Base-by-base conservation (phyloP, 2,113 vertebrate species). In the Grus americana region DNA sequence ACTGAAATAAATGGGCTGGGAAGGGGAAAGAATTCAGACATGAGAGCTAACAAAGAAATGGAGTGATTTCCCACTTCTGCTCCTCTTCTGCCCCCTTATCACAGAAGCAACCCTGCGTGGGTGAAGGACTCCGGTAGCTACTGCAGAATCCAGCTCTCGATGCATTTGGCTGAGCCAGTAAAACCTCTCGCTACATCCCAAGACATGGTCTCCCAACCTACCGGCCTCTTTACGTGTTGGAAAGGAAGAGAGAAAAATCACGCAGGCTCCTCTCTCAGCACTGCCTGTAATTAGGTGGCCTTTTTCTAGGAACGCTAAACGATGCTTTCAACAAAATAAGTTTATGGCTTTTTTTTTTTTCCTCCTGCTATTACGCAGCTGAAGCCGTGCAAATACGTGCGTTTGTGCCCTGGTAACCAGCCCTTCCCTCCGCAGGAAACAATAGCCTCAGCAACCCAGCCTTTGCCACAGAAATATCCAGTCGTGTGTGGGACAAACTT, bases 1-100 rank as follows among this genome's bases (percentile, higher is more conserved):
- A 63, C 65, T 66, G 30, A 86, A 91, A 86, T 38, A 96, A 96
- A 96, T 79, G 63, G 72, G 38, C 67, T 14, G 36, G 79, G 71
- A 92, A 84, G 32, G 44, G 63, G 47, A 91, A 94, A 92, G 61
- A 91, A 95, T 78, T 96, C 75, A 88, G 79, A 92, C 54, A 84
- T 70, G 82, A 70, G 29, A 50, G 47, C 58, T 92, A 74, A 88
- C 90, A 95, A 80, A 94, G 84, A 91, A 75, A 32, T 27, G 4
- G 24, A 84, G 58, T 26, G 62, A 90, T 74, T 89, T 92, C 89
- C 89, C 71, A 78, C 46, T 81, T 81, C 52, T 70, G 32, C 29
- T 8, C 12, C 38, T 93, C n/a, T 83, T 76, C 73, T 54, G 15
- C 6, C 11, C 23, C 5, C 11, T 76, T 93, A 66, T 50, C 76